Percentiles rank a stretch among this genome's conserved stretches.
Conservation (phyloP, 2,797 vertebrate species). For the Cheirogaleus major region DNA sequence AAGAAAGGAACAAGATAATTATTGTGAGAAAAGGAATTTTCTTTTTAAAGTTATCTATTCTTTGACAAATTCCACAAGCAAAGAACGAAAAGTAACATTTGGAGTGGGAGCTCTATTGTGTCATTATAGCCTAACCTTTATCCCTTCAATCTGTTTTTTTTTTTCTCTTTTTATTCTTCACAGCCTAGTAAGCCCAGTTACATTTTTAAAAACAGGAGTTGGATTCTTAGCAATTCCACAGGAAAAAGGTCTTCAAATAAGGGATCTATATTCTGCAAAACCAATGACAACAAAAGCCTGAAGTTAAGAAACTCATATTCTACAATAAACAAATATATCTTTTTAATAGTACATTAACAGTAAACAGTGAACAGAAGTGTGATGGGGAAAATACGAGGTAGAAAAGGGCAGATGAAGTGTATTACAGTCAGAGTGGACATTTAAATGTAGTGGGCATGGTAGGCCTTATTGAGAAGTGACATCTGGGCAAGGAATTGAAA, state of each 20-base stretch:
- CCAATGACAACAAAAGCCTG: neutral
- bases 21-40: slow-evolving; percentile 29
- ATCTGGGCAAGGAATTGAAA: neutral
- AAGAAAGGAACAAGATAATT: slow-evolving; percentile 27
- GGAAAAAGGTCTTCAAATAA: neutral
- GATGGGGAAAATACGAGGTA: neutral
- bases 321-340: neutral
- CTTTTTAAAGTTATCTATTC: neutral
- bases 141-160: neutral
- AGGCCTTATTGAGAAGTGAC: neutral
- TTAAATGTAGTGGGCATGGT: neutral
- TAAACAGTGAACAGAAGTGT: neutral
- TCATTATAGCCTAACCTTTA: neutral
- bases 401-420: neutral
- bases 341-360: neutral
- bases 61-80: neutral
- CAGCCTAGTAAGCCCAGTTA: too few relatives aligned
- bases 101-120: neutral
- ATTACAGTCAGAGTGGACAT: neutral
- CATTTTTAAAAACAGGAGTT: neutral
- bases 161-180: neutral
- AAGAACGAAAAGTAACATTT: neutral
- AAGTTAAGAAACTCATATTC: neutral
- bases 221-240: neutral
- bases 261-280: neutral